Percentiles rank a stretch among this genome's conserved stretches.
phyloP scores from a whole-genome alignment of 2,888 invertebrate species.

The Acutogordius australiensis region DNA sequence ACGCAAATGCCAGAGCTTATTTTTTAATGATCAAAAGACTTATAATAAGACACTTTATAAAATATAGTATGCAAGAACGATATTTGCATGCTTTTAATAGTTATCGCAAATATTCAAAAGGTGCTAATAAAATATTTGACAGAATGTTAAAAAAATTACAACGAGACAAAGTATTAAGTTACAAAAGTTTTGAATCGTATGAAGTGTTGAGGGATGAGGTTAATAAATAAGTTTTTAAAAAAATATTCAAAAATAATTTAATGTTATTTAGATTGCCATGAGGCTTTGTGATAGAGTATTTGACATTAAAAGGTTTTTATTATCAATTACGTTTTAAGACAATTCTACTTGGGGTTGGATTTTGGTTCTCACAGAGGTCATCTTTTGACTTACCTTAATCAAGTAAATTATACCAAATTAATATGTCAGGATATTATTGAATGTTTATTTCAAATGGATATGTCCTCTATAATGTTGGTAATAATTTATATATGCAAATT shows the following conservation, averaged over 20 bases:
- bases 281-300: background rate
- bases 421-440: background rate
- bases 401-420: background rate
- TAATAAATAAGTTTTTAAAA: background rate
- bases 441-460: background rate
- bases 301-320: background rate
- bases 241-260: background rate
- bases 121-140: slow-evolving; percentile 17
- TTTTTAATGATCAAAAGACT: no score
- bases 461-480: background rate
- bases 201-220: background rate
- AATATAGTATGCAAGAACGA: no score
- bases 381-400: background rate
- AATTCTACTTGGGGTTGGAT: background rate
- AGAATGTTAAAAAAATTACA: background rate
- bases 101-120: no score
- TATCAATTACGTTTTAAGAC: background rate
- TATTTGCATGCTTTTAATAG: no score
- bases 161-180: background rate
- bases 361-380: background rate
- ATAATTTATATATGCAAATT: background rate
- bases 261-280: background rate
- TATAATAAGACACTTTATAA: no score
- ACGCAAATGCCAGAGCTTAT: no score
- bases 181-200: background rate